Base-by-base conservation (phyloP, 2,888 invertebrate species). In the Pogonocherus hispidulus region DNA sequence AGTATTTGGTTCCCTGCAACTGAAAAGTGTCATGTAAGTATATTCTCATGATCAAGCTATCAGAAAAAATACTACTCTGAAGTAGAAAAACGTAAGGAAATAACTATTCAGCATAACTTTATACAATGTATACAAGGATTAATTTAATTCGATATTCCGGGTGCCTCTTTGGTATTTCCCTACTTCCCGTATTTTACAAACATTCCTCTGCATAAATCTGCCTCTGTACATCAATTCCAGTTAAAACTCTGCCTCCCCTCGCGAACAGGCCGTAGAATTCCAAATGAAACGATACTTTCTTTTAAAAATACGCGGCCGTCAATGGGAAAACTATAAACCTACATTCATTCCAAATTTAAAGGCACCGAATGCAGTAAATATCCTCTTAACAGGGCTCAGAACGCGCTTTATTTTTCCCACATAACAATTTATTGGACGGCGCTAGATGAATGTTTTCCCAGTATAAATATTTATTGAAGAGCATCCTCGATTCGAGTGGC, bases 391-490 rank as follows among this genome's bases (percentile, higher is more conserved):
- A n/a, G n/a, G n/a, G n/a, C n/a, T n/a, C n/a, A n/a, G n/a, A n/a
- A n/a, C n/a, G n/a, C n/a, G 51, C 44, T 54, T 41, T 46, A 27
- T 63, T 63, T 63, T 46, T 44, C 54, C 54, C 63, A 27, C 23
- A 22, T 19, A 18, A 44, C 9, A 63, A 54, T 63, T 63, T 63
- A 63, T 63, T 63, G 63, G 63, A 63, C 63, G 44, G 63, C 63
- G 63, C 54, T 54, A 54, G 54, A 63, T 63, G 63, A 46, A 63
- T 63, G 63, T 63, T 63, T 54, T 63, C 63, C 54, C 44, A 51
- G 11, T 54, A 54, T 54, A 63, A 63, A 63, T 63, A 63, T 63
- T 63, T 63, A 63, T 63, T 63, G 54, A 63, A 54, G 63, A 27
- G 51, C 51, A 63, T 46, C 54, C 46, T 41, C 22, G 41, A 22